Conservation (phyloP, 1,140 invertebrate genomes). For the Pogonus chalceus region DNA sequence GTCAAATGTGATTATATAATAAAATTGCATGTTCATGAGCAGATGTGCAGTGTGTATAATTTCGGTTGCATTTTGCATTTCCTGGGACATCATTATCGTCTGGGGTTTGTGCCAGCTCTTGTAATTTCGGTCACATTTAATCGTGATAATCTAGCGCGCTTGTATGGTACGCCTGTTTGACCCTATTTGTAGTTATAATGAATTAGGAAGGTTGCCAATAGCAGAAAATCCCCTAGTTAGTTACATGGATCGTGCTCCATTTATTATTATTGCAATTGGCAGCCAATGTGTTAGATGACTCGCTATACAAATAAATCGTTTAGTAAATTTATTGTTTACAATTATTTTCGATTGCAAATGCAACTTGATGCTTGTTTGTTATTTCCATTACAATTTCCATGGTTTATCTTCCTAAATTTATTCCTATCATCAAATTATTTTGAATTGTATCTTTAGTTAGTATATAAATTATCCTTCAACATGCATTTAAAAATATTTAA, state of each 20-base stretch:
- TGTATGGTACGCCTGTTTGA: not conserved
- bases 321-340: not conserved
- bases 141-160: not conserved
- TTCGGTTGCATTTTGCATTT: not conserved
- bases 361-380: not conserved
- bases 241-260: not conserved
- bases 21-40: not conserved
- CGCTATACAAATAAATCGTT: not conserved
- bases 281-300: too few species aligned
- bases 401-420: too few species aligned
- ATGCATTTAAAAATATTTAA: too few species aligned
- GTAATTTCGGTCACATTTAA: not conserved
- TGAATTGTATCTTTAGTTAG: too few species aligned
- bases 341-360: not conserved
- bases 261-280: slow-evolving; percentile 9
- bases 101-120: not conserved
- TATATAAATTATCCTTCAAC: too few species aligned
- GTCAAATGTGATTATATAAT: not conserved
- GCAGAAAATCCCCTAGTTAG: not conserved
- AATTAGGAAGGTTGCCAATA: slow-evolving; percentile 8
- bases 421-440: too few species aligned
- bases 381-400: too few species aligned
- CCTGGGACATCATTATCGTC: not conserved
- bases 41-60: not conserved
- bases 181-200: slow-evolving; percentile 8